Evolutionary conservation across 2,797 vertebrate species (phyloP), one percentile per base, ranked within the genome.

Genomic region (Brotogeris chrysoptera): DNA sequence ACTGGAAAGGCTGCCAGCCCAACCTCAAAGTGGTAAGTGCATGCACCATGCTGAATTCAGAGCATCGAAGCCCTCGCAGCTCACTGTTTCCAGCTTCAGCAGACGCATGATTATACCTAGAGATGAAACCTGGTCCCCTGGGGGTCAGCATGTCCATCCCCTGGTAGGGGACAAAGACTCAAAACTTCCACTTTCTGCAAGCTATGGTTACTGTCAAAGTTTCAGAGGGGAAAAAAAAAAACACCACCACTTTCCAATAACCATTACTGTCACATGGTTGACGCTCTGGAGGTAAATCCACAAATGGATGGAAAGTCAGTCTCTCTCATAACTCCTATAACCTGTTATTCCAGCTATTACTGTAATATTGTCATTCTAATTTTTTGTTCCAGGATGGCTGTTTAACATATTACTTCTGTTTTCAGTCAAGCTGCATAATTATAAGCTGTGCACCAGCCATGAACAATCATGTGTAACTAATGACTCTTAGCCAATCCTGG

Each of bases 381-480:
- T 89, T 97, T 95, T 95, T 92, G 43, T 97, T 94, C 89, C 60
- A 71, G 80, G 70, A 96, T 68, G 86, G 74, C 77, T 93, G 77
- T 65, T 93, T 94, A 80, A 96, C 95, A 95, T 92, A 95, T 46
- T 95, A 94, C 92, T 97, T 94, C 79, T 96, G 87, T 94, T 91
- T 96, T 95, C 15, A 17, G 72, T 81, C 82, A 84, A 80, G 91
- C 88, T 79, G 59, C 57, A 21, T 90, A 96, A 94, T 96, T 96
- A 95, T 5, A 97, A 86, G 63, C 77, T 93, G 66, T 57, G 52
- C 4, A 7, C 52, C 77, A 81, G 47, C 64, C 82, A 73, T 36
- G 80, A 96, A 90, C 82, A 90, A 81, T 71, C 60, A 91, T 32
- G 52, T 66, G 79, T 66, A 95, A 69, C 82, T 88, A 92, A 93